Conservation (phyloP, 2,888 invertebrate species). For the Phrixothrix hirtus region DNA sequence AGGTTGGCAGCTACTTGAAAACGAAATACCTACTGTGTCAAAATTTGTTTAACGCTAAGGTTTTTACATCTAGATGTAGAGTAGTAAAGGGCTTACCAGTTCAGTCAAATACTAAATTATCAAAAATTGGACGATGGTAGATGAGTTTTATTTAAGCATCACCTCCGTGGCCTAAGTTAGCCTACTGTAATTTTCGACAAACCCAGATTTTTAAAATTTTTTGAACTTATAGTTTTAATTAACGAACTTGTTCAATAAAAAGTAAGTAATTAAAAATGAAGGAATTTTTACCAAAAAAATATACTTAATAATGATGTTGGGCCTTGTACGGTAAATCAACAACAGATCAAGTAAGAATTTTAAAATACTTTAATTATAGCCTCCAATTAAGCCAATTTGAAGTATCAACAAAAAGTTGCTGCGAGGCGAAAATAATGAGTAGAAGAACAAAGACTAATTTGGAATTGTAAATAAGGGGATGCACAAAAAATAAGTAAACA, state of each 20-base stretch:
- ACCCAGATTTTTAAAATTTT: conserved; percentile 2
- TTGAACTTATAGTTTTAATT: conserved; percentile 8
- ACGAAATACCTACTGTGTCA: too few species aligned
- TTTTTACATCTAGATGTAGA: too few species aligned
- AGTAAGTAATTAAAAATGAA: conserved; percentile 9
- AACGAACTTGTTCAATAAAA: conserved; percentile 4
- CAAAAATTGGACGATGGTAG: too few species aligned
- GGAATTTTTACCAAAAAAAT: conserved; percentile 2
- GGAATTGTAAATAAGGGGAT: conserved; percentile 30
- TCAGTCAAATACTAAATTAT: too few species aligned
- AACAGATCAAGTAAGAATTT: conserved; percentile 9
- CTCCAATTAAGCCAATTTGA: conserved; percentile 32
- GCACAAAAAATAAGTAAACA: conserved; percentile 30
- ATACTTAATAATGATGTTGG: conserved; percentile 9
- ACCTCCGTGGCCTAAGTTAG: too few species aligned
- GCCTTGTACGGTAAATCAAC: conserved; percentile 7
- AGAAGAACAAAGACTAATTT: conserved; percentile 29
- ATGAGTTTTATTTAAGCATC: too few species aligned
- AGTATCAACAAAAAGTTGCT: conserved; percentile 18
- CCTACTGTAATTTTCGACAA: too few species aligned
- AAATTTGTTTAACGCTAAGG: too few species aligned
- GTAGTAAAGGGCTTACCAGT: too few species aligned
- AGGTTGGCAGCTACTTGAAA: too few species aligned
- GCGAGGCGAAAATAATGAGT: conserved; percentile 27
- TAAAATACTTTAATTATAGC: conserved; percentile 19